These are phyloP conservation scores for Nerophis lumbriciformis DNA, from an alignment of 2,113 vertebrate species.

Conservation along the genomic window DNA sequence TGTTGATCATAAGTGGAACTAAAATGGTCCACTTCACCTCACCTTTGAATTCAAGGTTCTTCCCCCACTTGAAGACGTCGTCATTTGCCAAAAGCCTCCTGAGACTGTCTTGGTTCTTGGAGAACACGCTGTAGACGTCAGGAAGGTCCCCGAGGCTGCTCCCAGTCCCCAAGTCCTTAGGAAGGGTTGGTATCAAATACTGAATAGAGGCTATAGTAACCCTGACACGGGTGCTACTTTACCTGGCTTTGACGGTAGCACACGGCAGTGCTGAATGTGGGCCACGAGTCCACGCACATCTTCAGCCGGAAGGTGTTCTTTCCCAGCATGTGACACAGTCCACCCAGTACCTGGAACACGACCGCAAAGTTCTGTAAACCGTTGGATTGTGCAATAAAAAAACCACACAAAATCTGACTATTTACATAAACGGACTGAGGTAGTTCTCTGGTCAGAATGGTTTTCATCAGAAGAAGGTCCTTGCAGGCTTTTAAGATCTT, in stretches of 20 bases:
- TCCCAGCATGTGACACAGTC: neutral
- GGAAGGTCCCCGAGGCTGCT: neutral
- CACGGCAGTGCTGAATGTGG: neutral
- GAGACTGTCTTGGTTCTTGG: neutral
- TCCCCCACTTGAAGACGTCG: neutral
- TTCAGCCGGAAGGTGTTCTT: neutral
- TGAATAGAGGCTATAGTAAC: neutral
- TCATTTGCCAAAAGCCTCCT: neutral
- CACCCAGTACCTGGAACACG: neutral
- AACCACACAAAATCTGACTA: neutral
- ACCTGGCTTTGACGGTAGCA: conserved; percentile 1
- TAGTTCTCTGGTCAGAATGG: neutral
- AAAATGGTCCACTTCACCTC: no score
- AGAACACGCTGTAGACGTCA: neutral
- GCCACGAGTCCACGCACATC: conserved; percentile 3
- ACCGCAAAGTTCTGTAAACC: neutral
- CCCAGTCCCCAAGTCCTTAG: neutral
- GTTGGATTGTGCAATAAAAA: no score
- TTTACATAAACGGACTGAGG: neutral
- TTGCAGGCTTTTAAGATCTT: neutral
- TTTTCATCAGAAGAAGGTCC: neutral
- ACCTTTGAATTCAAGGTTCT: neutral
- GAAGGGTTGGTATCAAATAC: no score
- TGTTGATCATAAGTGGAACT: no score
- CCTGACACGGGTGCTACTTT: neutral